Conservation (phyloP, 2,888 invertebrate species). For the Stegophylla sp. region DNA sequence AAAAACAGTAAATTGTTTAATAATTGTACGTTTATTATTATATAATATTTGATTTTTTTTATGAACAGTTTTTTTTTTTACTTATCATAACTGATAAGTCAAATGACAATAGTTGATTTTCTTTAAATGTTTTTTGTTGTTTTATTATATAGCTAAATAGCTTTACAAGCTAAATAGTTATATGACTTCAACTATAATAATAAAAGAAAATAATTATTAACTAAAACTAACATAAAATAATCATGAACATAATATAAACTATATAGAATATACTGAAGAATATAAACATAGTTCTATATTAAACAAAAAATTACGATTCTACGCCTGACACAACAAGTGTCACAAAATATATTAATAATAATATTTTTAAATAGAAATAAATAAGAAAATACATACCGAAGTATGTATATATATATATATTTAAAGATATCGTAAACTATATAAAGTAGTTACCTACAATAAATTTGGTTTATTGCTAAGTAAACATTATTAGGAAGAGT, state of each 20-base stretch:
- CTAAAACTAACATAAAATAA: conserved; percentile 47
- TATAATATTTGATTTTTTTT: conserved; percentile 53
- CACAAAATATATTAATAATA: conserved; percentile 45
- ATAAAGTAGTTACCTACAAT: conserved; percentile 30
- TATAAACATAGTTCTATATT: conserved; percentile 42
- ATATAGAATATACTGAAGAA: conserved; percentile 43
- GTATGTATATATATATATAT: conserved; percentile 37
- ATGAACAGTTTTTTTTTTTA: conserved; percentile 42
- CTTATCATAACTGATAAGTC: conserved; percentile 26
- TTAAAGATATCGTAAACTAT: conserved; percentile 8
- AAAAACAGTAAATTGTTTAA: conserved; percentile 25
- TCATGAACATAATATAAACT: conserved; percentile 26
- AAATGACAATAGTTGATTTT: conserved; percentile 49
- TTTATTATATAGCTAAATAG: conserved; percentile 25
- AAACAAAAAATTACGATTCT: conserved; percentile 52
- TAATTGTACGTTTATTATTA: conserved; percentile 41
- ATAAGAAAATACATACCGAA: conserved; percentile 52
- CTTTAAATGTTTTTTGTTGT: conserved; percentile 17
- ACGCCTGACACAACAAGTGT: conserved; percentile 40
- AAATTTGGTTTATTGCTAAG: conserved; percentile 24
- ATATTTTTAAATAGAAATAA: conserved; percentile 53
- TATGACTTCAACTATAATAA: conserved; percentile 25
- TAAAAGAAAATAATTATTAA: conserved; percentile 35
- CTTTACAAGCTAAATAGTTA: conserved; percentile 1
- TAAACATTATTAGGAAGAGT: conserved; percentile 43